Conservation (phyloP, 2,888 invertebrate species). For the Agelastica alni region DNA sequence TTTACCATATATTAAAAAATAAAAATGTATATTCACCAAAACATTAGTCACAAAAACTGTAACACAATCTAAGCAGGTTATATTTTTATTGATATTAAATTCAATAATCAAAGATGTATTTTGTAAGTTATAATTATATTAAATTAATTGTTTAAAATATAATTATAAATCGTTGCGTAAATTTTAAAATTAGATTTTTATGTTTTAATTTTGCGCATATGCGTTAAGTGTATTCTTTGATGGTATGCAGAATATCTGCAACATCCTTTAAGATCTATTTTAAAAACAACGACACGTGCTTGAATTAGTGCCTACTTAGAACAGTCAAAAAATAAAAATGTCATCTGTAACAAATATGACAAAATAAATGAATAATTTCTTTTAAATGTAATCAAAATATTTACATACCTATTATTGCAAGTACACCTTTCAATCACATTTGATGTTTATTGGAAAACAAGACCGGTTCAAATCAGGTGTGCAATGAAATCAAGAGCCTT, state of each 20-base stretch:
- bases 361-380: background rate
- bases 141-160: no score
- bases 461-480: conserved; percentile 30
- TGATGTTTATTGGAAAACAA: conserved; percentile 32
- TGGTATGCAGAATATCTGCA: conserved; percentile 13
- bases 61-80: no score
- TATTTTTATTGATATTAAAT: no score
- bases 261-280: conserved; percentile 5
- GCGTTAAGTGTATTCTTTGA: background rate
- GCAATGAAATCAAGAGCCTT: conserved; percentile 30
- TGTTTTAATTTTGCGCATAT: no score
- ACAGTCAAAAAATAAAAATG: conserved; percentile 2
- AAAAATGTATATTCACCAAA: no score
- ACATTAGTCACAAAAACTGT: no score
- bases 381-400: conserved; percentile 4
- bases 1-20: no score
- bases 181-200: no score
- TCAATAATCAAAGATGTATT: no score
- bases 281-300: conserved; percentile 17
- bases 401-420: conserved; percentile 29
- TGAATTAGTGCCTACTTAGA: conserved; percentile 1
- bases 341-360: background rate
- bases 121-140: no score
- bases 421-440: conserved; percentile 25
- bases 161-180: no score